phyloP scores from a whole-genome alignment of 2,888 invertebrate species.

The Linyphia triangularis region DNA sequence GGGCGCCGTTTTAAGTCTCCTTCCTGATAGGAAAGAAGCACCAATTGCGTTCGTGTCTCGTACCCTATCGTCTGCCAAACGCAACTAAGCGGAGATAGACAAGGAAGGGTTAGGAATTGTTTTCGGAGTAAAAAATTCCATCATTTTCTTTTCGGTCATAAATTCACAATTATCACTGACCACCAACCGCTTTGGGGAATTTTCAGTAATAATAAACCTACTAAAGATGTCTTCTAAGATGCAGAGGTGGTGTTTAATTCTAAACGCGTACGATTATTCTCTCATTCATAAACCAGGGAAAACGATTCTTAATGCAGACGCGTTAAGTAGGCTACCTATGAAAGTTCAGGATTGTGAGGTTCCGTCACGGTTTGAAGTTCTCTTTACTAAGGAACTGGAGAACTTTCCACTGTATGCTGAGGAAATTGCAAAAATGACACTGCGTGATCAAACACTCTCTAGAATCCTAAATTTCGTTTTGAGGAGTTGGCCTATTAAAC shows the following conservation, averaged over 20 bases:
- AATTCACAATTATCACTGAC: slow-evolving; percentile 74
- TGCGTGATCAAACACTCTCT: slow-evolving; percentile 11
- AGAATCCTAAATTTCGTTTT: slow-evolving; percentile 10
- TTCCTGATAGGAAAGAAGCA: slow-evolving; percentile 60
- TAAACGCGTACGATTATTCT: slow-evolving; percentile 18
- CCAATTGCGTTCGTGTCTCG: slow-evolving; percentile 76
- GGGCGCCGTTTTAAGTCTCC: slow-evolving; percentile 75
- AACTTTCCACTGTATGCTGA: neutral
- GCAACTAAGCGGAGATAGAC: slow-evolving; percentile 76
- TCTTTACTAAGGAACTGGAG: slow-evolving; percentile 23
- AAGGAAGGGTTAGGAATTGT: slow-evolving; percentile 70
- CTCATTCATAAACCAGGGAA: slow-evolving; percentile 19
- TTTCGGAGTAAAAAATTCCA: slow-evolving; percentile 76
- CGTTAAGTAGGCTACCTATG: slow-evolving; percentile 14
- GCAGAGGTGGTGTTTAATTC: slow-evolving; percentile 39
- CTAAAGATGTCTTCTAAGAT: slow-evolving; percentile 23
- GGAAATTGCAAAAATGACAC: slow-evolving; percentile 27
- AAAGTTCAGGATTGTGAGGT: neutral
- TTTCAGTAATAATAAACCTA: neutral
- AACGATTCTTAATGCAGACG: slow-evolving; percentile 32
- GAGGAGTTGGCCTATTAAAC: slow-evolving; percentile 9
- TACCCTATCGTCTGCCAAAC: slow-evolving; percentile 74
- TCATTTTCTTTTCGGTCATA: slow-evolving; percentile 76
- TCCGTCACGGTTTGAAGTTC: slow-evolving; percentile 20
- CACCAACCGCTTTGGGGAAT: slow-evolving; percentile 71